Conservation (phyloP, 2,797 vertebrate genomes). For the Pipistrellus kuhlii region DNA sequence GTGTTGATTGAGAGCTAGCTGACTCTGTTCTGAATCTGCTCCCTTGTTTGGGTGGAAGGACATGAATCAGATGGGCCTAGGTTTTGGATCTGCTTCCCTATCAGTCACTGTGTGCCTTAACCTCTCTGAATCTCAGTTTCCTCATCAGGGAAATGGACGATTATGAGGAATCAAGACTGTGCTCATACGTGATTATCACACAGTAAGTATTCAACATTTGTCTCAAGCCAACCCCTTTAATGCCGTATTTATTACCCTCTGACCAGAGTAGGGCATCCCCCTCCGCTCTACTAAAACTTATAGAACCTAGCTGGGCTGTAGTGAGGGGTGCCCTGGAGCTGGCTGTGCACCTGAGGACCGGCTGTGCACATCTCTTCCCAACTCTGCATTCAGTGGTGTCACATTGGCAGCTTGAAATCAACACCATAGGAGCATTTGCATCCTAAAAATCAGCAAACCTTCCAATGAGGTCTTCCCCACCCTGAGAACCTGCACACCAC, state of each 20-base stretch:
- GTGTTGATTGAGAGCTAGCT: not conserved
- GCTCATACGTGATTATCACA: too few relatives aligned
- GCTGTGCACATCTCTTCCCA: not conserved
- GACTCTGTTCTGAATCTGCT: not conserved
- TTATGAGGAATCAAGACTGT: not conserved
- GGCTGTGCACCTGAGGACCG: not conserved
- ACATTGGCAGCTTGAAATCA: not conserved
- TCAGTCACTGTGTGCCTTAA: too few relatives aligned
- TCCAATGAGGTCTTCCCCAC: not conserved
- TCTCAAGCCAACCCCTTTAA: not conserved
- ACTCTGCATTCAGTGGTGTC: not conserved
- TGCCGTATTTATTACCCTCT: not conserved
- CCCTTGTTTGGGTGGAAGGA: not conserved
- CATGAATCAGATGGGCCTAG: not conserved
- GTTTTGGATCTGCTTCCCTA: not conserved
- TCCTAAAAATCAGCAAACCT: not conserved
- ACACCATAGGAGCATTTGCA: not conserved
- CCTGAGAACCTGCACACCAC: not conserved
- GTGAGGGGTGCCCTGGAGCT: not conserved
- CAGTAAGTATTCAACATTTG: not conserved
- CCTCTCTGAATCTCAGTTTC: not conserved
- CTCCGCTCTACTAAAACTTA: not conserved
- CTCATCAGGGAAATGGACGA: not conserved
- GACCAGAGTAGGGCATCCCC: not conserved
- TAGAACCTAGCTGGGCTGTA: rapidly evolving